A percentile compares a stretch with the other conserved stretches of the same genome.
phyloP scores from a whole-genome alignment of 2,797 vertebrate species.

The Spinibarbus caldwelli region DNA sequence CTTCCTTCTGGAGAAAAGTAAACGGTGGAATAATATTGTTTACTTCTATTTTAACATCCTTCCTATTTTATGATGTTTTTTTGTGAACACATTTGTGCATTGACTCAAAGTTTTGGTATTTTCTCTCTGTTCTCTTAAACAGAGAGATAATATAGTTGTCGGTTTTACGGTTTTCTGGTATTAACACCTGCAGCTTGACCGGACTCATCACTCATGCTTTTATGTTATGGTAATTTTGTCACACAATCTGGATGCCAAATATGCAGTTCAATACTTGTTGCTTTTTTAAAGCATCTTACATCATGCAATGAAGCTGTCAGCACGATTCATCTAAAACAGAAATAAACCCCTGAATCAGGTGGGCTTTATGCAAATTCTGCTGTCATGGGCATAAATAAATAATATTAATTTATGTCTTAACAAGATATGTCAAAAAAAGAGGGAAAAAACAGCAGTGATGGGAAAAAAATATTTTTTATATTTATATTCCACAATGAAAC shows the following conservation, averaged over 20 bases:
- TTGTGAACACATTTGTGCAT: neutral
- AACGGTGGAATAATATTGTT: neutral
- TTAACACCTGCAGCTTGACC: conserved; percentile 62
- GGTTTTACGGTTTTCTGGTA: conserved; percentile 62
- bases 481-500: neutral
- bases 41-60: neutral
- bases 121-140: neutral
- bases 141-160: conserved; percentile 60
- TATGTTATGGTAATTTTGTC: conserved; percentile 68
- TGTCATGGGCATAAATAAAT: conserved; percentile 3
- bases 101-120: neutral
- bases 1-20: neutral
- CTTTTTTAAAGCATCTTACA: conserved; percentile 70
- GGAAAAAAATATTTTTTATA: neutral
- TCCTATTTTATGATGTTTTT: neutral
- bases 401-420: neutral
- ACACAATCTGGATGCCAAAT: conserved; percentile 58
- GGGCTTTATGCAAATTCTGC: conserved; percentile 56
- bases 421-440: neutral
- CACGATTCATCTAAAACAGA: conserved; percentile 69
- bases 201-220: conserved; percentile 70
- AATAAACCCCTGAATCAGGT: conserved; percentile 60
- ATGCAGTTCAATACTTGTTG: conserved; percentile 60
- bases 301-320: conserved; percentile 73
- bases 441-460: neutral